These are phyloP conservation scores for Pelobates cultripes DNA, from an alignment of 2,797 vertebrate genomes.

Conservation along the genomic window DNA sequence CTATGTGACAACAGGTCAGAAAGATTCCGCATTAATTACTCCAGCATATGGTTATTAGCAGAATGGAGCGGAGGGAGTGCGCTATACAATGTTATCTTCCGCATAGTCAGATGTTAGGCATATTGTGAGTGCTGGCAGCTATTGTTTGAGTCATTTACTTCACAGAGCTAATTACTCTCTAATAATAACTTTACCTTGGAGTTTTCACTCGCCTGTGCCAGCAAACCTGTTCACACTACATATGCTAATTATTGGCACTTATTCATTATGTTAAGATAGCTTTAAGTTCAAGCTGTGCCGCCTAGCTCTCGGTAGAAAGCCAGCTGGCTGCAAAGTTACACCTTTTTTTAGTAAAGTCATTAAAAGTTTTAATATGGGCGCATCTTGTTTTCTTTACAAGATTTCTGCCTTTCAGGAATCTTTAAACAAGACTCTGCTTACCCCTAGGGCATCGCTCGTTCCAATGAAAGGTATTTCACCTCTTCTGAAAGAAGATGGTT, in stretches of 20 bases:
- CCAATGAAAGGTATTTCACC: not conserved
- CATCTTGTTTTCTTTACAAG: conserved; percentile 75
- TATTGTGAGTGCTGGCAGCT: conserved; percentile 99
- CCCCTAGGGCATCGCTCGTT: conserved; percentile 61
- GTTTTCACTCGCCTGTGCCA: conserved; percentile 94
- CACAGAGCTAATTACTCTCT: conserved; percentile 99
- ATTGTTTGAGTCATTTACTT: conserved; percentile 99
- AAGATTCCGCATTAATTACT: conserved; percentile 97
- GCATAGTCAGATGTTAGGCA: conserved; percentile 95
- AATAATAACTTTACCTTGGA: conserved; percentile 99
- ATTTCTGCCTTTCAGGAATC: conserved; percentile 69
- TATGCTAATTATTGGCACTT: conserved; percentile 99
- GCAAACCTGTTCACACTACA: conserved; percentile 99
- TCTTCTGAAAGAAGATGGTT: too few relatives aligned
- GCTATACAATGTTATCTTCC: conserved; percentile 91
- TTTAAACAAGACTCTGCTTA: conserved; percentile 59
- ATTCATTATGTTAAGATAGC: conserved; percentile 99
- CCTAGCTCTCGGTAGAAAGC: conserved; percentile 88
- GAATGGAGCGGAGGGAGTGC: conserved; percentile 97
- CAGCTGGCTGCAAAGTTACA: conserved; percentile 91
- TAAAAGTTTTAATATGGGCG: conserved; percentile 79
- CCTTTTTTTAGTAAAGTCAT: conserved; percentile 85
- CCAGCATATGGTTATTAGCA: conserved; percentile 98
- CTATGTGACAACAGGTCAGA: conserved; percentile 89
- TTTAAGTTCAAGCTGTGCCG: conserved; percentile 99